Base-by-base conservation (phyloP, 2,888 invertebrate species). In the Tinea semifulvella region DNA sequence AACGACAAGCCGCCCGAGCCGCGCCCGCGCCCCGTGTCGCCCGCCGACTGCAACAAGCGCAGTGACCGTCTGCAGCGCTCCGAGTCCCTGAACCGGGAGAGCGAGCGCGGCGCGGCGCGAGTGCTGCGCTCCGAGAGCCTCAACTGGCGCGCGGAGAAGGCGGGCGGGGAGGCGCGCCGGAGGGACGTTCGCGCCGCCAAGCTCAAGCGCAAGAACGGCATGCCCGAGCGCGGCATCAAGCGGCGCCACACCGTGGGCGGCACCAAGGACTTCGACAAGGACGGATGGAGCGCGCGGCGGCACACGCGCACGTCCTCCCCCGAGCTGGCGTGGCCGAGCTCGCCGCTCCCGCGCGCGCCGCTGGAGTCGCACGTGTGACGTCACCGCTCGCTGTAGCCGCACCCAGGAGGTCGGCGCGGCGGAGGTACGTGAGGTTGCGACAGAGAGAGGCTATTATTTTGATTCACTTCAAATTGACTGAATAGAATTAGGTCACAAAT, bases 221-320 rank as follows among this genome's bases (percentile, higher is more conserved):
- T 87, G 88, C 88, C 87, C n/a, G 89, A 89, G 68, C 79, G 89
- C 52, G 91, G 91, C 50, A 92, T 94, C 58, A 94, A 94, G 71
- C 85, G 96, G 35, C 84, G 96, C 19, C 95, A 96, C 75, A 96
- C 96, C 0, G 94, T 96, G 6, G 95, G 95, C 49, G 95, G 96
- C 45, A 92, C 92, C n/a, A 92, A 93, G 71, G 95, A 95, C 72
- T 91, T 82, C 67, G 81, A 80, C 66, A 80, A 80, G 82, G 85
- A 82, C 82, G 82, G 80, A 61, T 73, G 85, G 85, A 67, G 82
- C 72, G 77, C 84, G 71, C 68, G 84, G 52, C 52, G 58, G 55
- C 75, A 82, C 77, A 74, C 85, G 75, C 69, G 85, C 73, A 83
- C 84, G 54, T 77, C 85, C 55, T 72, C 85, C 69, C 79, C 85